A percentile compares a stretch with the other conserved stretches of the same genome.
phyloP scores from a whole-genome alignment of 2,888 invertebrate species.

The Morpho deidamia region DNA sequence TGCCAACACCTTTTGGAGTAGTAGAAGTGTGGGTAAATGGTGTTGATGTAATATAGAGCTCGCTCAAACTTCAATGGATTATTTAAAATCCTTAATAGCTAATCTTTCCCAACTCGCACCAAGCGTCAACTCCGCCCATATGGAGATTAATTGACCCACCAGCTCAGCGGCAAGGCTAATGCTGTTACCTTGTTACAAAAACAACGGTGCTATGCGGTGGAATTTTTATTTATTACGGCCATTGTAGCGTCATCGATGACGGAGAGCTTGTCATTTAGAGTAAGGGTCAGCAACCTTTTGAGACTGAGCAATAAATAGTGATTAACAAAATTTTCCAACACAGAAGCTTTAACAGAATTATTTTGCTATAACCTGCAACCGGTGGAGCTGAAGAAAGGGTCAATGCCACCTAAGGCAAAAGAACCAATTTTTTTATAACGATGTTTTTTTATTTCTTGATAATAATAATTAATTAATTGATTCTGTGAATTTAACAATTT shows the following conservation, averaged over 20 bases:
- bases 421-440: too few relatives aligned
- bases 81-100: not conserved
- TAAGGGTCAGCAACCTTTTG: not conserved
- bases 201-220: conserved; percentile 43
- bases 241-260: conserved; percentile 16
- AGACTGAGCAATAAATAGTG: not conserved
- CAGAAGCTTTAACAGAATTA: too few relatives aligned
- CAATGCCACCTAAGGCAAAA: too few relatives aligned
- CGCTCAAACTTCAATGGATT: too few relatives aligned
- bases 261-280: conserved; percentile 1
- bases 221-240: conserved; percentile 40
- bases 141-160: conserved; percentile 53
- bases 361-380: too few relatives aligned
- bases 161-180: conserved; percentile 55
- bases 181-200: conserved; percentile 68
- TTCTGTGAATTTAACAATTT: too few relatives aligned
- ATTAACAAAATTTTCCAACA: not conserved
- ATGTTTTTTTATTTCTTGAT: too few relatives aligned
- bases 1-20: too few relatives aligned
- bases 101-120: conserved; percentile 25
- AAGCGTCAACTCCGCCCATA: conserved; percentile 34
- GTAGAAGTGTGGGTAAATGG: too few relatives aligned
- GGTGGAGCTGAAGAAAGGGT: too few relatives aligned
- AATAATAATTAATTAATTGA: too few relatives aligned
- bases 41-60: too few relatives aligned